Conservation (phyloP, 1,140 invertebrate species). For the Goniozus legneri region DNA sequence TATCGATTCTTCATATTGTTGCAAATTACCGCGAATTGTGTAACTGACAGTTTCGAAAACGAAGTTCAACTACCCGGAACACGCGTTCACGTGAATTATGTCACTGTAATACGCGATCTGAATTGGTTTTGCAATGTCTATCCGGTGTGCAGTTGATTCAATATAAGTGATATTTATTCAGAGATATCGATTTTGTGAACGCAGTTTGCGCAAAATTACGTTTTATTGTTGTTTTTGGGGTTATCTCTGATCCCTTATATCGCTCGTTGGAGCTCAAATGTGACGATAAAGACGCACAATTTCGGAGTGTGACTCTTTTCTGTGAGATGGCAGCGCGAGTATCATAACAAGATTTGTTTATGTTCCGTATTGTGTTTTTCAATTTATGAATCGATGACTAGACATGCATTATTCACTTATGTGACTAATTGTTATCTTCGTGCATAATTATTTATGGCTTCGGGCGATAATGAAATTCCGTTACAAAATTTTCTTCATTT, state of each 20-base stretch:
- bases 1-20: not conserved
- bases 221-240: not conserved
- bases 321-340: not conserved
- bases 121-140: not conserved
- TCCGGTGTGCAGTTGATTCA: not conserved
- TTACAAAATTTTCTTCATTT: too few species aligned
- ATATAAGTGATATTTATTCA: not conserved
- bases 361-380: not conserved
- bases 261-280: too few species aligned
- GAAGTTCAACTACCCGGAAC: slow-evolving; percentile 24
- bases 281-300: not conserved
- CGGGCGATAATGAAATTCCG: too few species aligned
- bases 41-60: too few species aligned
- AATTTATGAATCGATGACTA: not conserved
- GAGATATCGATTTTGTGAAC: not conserved
- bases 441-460: too few species aligned
- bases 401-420: too few species aligned
- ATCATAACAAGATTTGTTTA: not conserved
- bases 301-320: not conserved
- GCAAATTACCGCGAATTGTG: not conserved
- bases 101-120: slow-evolving; percentile 1
- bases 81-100: slow-evolving; percentile 19
- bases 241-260: slow-evolving; percentile 20
- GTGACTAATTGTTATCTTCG: too few species aligned
- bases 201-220: not conserved